Base-by-base conservation (phyloP, 2,113 vertebrate genomes). In the Notothenia rossii region DNA sequence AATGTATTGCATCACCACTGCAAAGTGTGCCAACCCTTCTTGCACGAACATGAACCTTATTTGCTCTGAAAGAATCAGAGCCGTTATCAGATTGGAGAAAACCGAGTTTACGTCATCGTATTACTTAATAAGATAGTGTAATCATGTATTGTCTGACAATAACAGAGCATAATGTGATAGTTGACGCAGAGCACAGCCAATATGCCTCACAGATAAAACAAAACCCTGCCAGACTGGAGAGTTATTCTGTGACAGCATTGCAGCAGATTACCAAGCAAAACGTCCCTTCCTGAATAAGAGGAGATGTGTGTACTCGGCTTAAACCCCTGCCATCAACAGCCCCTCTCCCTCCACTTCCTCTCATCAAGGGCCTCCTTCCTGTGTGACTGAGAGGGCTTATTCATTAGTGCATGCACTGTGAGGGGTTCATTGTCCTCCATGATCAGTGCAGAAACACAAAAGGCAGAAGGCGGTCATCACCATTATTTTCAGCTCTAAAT, bases 401-500 rank as follows among this genome's bases (percentile, higher is more conserved):
- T 94, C 93, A 93, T 94, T 93, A 93, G 88, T 85, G 84, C 55
- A 18, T 10, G 50, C 88, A 71, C 90, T 88, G 86, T 81, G 85
- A 93, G 90, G 82, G 88, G 77, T 86, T 90, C 81, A 91, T 93
- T 94, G 91, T 92, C 84, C 91, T 79, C 88, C 18, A 60, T 84
- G 91, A 90, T 92, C 90, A 68, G 61, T 48, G 78, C 71, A 78
- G 73, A 81, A 81, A 82, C 87, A 93, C 90, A 92, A 92, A 92
- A 92, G 81, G 67, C 85, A 83, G 84, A 77, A 87, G 91, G 92
- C 90, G 84, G 92, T 81, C 77, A 72, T 65, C 53, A 33, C 85
- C 85, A 93, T 93, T 91, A 93, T 85, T 88, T 89, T 91, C 92
- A 91, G 89, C 86, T 86, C 88, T 91, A 92, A 94, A 93, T 91